A percentile compares a stretch with the other conserved stretches of the same genome.
phyloP scores from a whole-genome alignment of 2,888 invertebrate species.

The Eulithis testata region DNA sequence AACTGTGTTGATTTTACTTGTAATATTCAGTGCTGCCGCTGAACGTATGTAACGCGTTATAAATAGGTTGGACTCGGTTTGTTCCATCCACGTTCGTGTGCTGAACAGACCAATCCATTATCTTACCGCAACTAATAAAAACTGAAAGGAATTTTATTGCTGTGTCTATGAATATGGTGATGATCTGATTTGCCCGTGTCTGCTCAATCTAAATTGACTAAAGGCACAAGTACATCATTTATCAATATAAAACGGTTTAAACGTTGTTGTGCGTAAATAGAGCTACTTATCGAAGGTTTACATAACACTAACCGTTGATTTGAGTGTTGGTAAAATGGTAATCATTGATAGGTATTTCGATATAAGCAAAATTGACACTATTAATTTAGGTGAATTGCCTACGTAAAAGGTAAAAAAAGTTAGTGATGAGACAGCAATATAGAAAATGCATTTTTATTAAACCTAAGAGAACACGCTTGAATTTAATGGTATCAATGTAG shows the following conservation, averaged over 20 bases:
- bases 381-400: too few species aligned
- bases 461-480: background rate
- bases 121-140: constrained; percentile 79
- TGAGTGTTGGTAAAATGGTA: background rate
- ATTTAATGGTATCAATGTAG: background rate
- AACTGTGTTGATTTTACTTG: constrained; percentile 69
- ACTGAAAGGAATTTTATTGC: constrained; percentile 72
- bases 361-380: too few species aligned
- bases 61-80: constrained; percentile 74
- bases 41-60: constrained; percentile 71
- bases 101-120: constrained; percentile 77
- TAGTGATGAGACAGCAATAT: background rate
- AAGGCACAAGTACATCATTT: constrained; percentile 3
- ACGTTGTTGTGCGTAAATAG: background rate
- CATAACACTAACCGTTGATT: background rate
- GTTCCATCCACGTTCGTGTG: constrained; percentile 66
- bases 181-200: constrained; percentile 38
- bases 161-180: constrained; percentile 50
- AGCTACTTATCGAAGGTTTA: background rate
- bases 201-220: constrained; percentile 21
- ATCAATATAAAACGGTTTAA: background rate
- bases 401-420: too few species aligned
- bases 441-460: constrained; percentile 3
- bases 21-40: constrained; percentile 74
- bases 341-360: background rate